Base-by-base conservation (phyloP, 2,797 vertebrate genomes). In the Siniperca obscura region DNA sequence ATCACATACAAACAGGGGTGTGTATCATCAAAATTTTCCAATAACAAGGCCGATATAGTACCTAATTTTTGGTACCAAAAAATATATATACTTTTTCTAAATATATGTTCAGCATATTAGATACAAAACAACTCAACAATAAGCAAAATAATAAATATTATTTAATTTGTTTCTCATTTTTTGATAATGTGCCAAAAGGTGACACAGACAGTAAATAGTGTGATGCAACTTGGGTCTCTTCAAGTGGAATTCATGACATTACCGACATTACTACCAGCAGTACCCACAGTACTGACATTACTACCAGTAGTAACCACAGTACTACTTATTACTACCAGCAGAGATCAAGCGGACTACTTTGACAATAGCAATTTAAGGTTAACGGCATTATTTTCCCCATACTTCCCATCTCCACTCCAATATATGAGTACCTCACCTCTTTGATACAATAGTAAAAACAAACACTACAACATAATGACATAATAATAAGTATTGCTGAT, bases 191-290 rank as follows among this genome's bases (percentile, higher is more conserved):
- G 27, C 7, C n/a, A 34, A 34, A 77, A 10, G 10, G 12, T 12
- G 14, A 36, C 46, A 42, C 5, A 5, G 17, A 12, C 5, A 36
- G 4, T 25, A 59, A 0, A 48, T 1, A 19, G 0, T 7, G 34
- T 78, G 66, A 53, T 34, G 68, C 22, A 62, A 81, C 9, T 1
- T 50, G 3, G 12, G 19, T 72, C 85, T 80, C 12, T 64, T 25
- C 12, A 4, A 7, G 7, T 8, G 22, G 70, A 78, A 82, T 81
- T 67, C 52, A 57, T 5, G 48, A 19, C 48, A 52, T 52, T 52
- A 52, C 14, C 14, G 13, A 14, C 38, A 40, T 7, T 40, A 65
- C n/a, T 17, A 44, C 25, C 11, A 40, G 0, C 38, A 42, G 53
- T 42, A 44, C 13, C n/a, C n/a, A 40, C 36, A n/a, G 34, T 25